These are phyloP conservation scores for Cosmopolites sordidus DNA, from an alignment of 2,888 invertebrate genomes.

Conservation along the genomic window DNA sequence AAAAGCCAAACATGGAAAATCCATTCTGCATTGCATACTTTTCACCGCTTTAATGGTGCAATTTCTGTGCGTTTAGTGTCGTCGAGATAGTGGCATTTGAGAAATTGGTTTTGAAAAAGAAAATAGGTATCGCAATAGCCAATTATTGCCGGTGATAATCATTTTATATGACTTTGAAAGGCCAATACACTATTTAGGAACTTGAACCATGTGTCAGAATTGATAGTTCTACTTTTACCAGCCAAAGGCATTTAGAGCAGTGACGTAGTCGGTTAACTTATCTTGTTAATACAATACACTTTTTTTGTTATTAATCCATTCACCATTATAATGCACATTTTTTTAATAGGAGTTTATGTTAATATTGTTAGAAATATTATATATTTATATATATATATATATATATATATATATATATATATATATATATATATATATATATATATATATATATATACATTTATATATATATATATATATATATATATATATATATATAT, in stretches of 20 bases:
- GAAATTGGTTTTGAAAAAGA: slow-evolving; percentile 1
- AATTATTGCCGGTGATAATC: slow-evolving; percentile 5
- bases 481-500: too few relatives aligned
- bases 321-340: too few relatives aligned
- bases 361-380: too few relatives aligned
- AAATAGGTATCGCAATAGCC: slow-evolving; percentile 1
- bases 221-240: slow-evolving; percentile 12
- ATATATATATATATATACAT: too few relatives aligned
- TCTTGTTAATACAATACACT: too few relatives aligned
- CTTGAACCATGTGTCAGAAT: slow-evolving; percentile 1
- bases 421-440: too few relatives aligned
- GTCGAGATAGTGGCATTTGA: background rate
- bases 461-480: too few relatives aligned
- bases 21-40: background rate
- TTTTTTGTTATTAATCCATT: too few relatives aligned
- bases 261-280: background rate
- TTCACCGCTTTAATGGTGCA: background rate
- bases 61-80: background rate
- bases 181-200: slow-evolving; percentile 10
- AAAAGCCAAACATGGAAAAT: background rate
- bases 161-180: slow-evolving; percentile 3
- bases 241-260: background rate
- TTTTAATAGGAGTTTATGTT: too few relatives aligned
- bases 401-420: too few relatives aligned
- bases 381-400: too few relatives aligned